Evolutionary conservation across 53 echinoderm and acorn worm species (phyloP).

Genomic region (Mesocentrotus franciscanus): DNA sequence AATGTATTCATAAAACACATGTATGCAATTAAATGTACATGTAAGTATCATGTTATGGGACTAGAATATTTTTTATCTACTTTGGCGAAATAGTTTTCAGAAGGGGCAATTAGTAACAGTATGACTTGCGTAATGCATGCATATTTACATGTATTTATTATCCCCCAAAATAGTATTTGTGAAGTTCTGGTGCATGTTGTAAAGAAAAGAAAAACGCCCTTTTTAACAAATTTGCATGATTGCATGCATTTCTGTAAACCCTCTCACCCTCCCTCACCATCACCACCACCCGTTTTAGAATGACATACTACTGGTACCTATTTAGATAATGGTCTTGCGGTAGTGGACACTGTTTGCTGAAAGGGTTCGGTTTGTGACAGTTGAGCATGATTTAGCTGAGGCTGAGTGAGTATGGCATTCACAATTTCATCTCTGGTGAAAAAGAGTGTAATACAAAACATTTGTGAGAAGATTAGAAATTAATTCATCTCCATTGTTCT

Average conservation of each 20-base stretch:
- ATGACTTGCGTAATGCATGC: neutral
- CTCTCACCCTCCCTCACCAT: neutral
- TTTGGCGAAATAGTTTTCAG: neutral
- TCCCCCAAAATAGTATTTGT: neutral
- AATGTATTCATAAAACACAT: neutral
- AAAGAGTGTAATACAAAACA: neutral
- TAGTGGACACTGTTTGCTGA: slow-evolving; percentile 58
- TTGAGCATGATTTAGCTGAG: slow-evolving; percentile 58
- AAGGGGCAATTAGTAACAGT: neutral
- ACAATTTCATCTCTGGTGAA: slow-evolving; percentile 51
- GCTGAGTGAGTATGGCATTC: slow-evolving; percentile 63
- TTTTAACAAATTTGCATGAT: neutral
- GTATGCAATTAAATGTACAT: neutral
- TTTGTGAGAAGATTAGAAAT: neutral
- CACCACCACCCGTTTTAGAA: slow-evolving; percentile 10
- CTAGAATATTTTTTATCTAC: too few relatives aligned
- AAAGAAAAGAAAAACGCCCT: neutral
- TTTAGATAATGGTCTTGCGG: slow-evolving; percentile 54
- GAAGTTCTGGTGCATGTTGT: slow-evolving; percentile 7
- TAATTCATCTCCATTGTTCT: neutral
- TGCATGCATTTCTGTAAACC: slow-evolving; percentile 45
- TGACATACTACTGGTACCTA: slow-evolving; percentile 47
- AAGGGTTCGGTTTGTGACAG: slow-evolving; percentile 61
- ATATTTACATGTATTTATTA: neutral
- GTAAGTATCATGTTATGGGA: neutral